These are phyloP conservation scores for Lethocerus indicus DNA, from an alignment of 1,140 invertebrate genomes.

Conservation along the genomic window DNA sequence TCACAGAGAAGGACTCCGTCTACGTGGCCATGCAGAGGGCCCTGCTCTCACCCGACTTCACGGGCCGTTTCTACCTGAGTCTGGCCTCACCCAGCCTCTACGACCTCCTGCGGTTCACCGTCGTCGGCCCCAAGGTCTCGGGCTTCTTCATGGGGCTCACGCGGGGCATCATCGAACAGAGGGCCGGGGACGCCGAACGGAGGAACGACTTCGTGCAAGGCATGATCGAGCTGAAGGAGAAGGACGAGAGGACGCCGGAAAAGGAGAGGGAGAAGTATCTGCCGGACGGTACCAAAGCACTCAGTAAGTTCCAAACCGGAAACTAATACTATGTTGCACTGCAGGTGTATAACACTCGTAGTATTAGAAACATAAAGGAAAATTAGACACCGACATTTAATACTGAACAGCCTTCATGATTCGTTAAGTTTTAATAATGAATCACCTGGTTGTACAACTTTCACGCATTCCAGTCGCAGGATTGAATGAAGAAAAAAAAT, in stretches of 20 bases:
- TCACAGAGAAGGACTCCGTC: background rate
- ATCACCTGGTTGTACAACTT: too few relatives aligned
- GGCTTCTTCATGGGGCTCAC: background rate
- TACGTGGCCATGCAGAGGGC: background rate
- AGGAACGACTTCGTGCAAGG: slow-evolving; percentile 40
- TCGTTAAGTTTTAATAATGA: too few relatives aligned
- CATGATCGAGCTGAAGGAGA: slow-evolving; percentile 35
- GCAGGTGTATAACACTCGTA: too few relatives aligned
- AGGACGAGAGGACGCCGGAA: slow-evolving; percentile 1
- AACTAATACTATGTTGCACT: too few relatives aligned
- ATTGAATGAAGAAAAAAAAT: too few relatives aligned
- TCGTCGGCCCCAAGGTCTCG: background rate
- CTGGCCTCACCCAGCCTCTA: background rate
- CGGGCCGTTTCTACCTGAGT: background rate
- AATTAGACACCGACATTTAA: too few relatives aligned
- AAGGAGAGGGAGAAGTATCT: background rate
- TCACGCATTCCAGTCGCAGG: too few relatives aligned
- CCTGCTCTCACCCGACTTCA: background rate
- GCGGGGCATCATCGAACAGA: background rate
- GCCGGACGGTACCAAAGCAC: too few relatives aligned
- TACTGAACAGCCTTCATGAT: too few relatives aligned
- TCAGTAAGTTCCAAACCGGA: too few relatives aligned
- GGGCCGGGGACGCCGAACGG: background rate
- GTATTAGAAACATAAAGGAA: too few relatives aligned
- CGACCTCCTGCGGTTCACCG: background rate